Percentiles rank a stretch among this genome's conserved stretches.
phyloP scores from a whole-genome alignment of 2,888 invertebrate genomes.

The Catotricha subobsoleta region DNA sequence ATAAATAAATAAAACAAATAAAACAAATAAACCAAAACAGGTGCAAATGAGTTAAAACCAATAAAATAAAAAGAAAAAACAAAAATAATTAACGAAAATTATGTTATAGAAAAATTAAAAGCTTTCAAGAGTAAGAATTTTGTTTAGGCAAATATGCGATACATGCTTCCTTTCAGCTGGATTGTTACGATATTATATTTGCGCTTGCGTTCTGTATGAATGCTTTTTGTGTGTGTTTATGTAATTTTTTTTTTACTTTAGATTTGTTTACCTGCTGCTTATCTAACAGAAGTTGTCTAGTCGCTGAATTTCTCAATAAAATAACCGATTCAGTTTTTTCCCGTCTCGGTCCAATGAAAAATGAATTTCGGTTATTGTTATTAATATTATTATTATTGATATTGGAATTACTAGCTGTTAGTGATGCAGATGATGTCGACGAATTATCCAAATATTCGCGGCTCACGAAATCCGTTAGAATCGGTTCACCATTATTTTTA shows the following conservation, averaged over 20 bases:
- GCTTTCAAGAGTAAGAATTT: no score
- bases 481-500: slow-evolving; percentile 41
- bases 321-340: slow-evolving; percentile 84
- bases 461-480: slow-evolving; percentile 48
- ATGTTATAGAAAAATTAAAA: no score
- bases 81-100: no score
- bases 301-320: slow-evolving; percentile 46
- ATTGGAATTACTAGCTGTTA: neutral
- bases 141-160: no score
- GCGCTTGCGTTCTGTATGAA: neutral
- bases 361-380: slow-evolving; percentile 18
- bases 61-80: no score
- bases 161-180: no score
- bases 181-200: no score
- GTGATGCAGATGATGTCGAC: slow-evolving; percentile 3
- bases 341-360: slow-evolving; percentile 48
- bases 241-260: neutral
- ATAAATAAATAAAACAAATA: no score
- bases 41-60: no score
- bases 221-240: neutral
- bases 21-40: no score
- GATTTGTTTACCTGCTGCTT: slow-evolving; percentile 23
- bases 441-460: slow-evolving; percentile 9
- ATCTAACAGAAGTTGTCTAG: slow-evolving; percentile 30
- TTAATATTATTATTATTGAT: slow-evolving; percentile 4